phyloP scores from a whole-genome alignment of 2,113 vertebrate genomes.

The Embiotoca jacksoni region DNA sequence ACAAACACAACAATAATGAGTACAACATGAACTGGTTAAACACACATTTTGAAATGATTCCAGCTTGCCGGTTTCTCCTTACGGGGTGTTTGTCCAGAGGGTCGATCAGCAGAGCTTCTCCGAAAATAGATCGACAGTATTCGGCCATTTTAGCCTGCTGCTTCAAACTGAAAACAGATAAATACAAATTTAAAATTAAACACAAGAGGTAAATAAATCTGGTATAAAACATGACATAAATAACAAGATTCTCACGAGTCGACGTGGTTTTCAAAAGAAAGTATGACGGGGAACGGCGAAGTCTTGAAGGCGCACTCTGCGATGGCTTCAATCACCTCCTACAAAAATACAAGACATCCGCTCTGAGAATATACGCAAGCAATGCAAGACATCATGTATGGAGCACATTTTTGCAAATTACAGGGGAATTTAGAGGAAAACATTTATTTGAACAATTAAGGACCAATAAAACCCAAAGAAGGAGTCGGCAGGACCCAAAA shows the following conservation, averaged over 20 bases:
- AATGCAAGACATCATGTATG: neutral
- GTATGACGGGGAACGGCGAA: conserved; percentile 95
- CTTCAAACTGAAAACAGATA: conserved; percentile 87
- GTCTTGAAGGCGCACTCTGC: conserved; percentile 99
- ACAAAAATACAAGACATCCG: conserved; percentile 51
- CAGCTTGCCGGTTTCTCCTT: conserved; percentile 57
- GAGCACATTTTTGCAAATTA: too few relatives aligned
- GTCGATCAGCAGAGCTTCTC: conserved; percentile 94
- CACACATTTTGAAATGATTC: neutral
- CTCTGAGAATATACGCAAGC: too few relatives aligned
- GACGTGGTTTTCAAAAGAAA: conserved; percentile 99
- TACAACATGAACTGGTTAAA: neutral
- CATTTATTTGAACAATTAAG: too few relatives aligned
- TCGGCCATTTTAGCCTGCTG: conserved; percentile 99
- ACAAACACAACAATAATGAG: neutral
- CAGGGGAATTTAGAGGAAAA: too few relatives aligned
- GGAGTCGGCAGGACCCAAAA: too few relatives aligned
- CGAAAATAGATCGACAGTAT: conserved; percentile 97
- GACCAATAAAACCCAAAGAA: too few relatives aligned
- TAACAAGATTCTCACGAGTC: conserved; percentile 91
- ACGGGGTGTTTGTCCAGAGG: conserved; percentile 96
- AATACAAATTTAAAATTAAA: too few relatives aligned
- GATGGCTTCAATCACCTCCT: conserved; percentile 99
- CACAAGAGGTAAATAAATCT: too few relatives aligned
- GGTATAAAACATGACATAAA: neutral